phyloP scores from a whole-genome alignment of 2,113 vertebrate species.

The Condylura cristata region DNA sequence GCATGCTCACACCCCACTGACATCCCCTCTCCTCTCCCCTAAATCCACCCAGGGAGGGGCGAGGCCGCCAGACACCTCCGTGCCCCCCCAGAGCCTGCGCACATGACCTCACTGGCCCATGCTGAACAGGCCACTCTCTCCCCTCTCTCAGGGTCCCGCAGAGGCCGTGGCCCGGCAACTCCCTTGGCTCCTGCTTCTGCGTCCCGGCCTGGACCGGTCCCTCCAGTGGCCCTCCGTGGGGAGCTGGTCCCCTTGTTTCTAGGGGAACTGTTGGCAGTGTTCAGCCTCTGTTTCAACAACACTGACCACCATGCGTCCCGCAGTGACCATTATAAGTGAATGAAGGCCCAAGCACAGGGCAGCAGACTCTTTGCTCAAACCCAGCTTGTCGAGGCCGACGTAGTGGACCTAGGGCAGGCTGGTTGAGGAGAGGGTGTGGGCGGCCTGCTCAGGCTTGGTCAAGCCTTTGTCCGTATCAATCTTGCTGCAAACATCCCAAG shows the following conservation, averaged over 20 bases:
- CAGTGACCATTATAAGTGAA: neutral
- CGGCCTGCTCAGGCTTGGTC: neutral
- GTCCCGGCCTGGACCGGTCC: neutral
- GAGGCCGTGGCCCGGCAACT: neutral
- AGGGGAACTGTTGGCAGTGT: neutral
- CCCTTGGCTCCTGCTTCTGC: neutral
- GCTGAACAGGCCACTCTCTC: neutral
- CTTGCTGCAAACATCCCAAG: too few species aligned
- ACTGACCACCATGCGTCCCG: neutral
- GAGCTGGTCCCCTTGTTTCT: neutral
- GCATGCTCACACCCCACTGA: neutral
- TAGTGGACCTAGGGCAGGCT: neutral
- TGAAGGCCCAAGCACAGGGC: neutral
- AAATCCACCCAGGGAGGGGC: neutral
- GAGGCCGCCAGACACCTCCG: too few species aligned
- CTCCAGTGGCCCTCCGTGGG: neutral
- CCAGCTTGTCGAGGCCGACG: neutral
- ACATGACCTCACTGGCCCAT: neutral
- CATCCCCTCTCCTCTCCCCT: too few species aligned
- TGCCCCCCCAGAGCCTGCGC: neutral
- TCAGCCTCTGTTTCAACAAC: neutral
- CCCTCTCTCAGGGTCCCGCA: neutral
- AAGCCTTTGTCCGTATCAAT: neutral
- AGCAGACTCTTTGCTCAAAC: neutral
- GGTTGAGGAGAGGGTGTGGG: neutral